phyloP scores from a whole-genome alignment of 2,888 invertebrate genomes.

The Cataglyphis rosenhaueri region DNA sequence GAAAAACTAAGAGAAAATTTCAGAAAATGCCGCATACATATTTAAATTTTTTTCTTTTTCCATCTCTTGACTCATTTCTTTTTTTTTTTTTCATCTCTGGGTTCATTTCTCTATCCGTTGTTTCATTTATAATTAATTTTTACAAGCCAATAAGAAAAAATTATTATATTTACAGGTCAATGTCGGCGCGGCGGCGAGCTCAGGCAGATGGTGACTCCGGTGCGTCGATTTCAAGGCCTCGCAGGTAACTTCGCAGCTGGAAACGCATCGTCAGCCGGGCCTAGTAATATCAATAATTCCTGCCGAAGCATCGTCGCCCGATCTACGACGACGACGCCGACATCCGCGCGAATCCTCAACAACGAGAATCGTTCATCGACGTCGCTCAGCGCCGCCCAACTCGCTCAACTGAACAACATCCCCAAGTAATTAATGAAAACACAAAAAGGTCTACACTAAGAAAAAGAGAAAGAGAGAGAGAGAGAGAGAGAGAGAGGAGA shows the following conservation, averaged over 20 bases:
- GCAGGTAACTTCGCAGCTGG: constrained; percentile 85
- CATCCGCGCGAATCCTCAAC: constrained; percentile 67
- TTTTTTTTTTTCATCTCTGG: neutral
- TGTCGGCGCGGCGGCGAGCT: constrained; percentile 85
- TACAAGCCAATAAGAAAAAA: constrained; percentile 60
- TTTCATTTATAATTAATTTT: constrained; percentile 19
- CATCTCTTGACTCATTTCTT: neutral
- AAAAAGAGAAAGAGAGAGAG: constrained; percentile 35
- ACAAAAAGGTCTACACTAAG: constrained; percentile 77
- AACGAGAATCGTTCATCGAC: constrained; percentile 69
- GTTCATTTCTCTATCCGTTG: neutral
- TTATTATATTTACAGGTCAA: constrained; percentile 64
- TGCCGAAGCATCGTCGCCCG: constrained; percentile 68
- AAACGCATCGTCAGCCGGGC: constrained; percentile 86
- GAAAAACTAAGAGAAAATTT: neutral
- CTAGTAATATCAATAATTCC: constrained; percentile 73
- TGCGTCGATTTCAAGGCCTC: constrained; percentile 89
- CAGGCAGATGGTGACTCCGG: constrained; percentile 91
- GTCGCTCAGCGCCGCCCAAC: constrained; percentile 69
- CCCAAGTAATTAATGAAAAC: constrained; percentile 80
- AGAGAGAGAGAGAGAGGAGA: constrained; percentile 60
- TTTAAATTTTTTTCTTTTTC: neutral
- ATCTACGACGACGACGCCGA: constrained; percentile 48
- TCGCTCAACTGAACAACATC: constrained; percentile 74
- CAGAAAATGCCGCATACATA: neutral